These are phyloP conservation scores for Budorcas taxicolor DNA, from an alignment of 2,113 vertebrate genomes.

Conservation along the genomic window DNA sequence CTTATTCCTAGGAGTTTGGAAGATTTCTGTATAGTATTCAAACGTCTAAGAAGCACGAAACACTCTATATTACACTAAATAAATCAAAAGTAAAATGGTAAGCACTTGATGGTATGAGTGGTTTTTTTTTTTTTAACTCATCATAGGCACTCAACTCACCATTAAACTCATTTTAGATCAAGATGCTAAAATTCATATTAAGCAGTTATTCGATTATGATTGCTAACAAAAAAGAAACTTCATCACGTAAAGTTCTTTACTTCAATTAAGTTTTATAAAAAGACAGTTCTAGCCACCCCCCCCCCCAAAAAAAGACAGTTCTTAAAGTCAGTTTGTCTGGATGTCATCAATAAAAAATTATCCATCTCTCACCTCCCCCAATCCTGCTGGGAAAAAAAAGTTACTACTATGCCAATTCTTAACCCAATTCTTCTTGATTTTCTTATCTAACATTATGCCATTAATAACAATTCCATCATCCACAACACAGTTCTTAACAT, in stretches of 20 bases:
- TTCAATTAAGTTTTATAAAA: not conserved
- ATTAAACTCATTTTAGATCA: constrained; percentile 9
- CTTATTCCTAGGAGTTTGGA: not conserved
- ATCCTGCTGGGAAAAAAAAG: not conserved
- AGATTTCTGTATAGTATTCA: not conserved
- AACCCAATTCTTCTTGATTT: not conserved
- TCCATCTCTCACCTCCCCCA: not conserved
- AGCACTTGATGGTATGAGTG: not conserved
- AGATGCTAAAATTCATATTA: not conserved
- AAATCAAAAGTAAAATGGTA: not conserved
- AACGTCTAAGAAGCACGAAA: not conserved
- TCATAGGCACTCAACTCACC: not conserved
- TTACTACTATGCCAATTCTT: not conserved
- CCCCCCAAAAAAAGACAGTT: not conserved
- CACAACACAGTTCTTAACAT: not conserved
- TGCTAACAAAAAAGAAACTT: not conserved
- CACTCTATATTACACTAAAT: not conserved
- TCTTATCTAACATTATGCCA: not conserved
- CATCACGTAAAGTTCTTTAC: not conserved
- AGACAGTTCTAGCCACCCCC: not conserved
- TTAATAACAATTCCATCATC: not conserved
- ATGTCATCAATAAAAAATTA: constrained; percentile 8
- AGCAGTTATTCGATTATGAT: not conserved
- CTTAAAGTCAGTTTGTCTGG: not conserved
- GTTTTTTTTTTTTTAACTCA: not conserved